Base-by-base conservation (phyloP, 2,113 vertebrate genomes). In the Pimephales promelas region DNA sequence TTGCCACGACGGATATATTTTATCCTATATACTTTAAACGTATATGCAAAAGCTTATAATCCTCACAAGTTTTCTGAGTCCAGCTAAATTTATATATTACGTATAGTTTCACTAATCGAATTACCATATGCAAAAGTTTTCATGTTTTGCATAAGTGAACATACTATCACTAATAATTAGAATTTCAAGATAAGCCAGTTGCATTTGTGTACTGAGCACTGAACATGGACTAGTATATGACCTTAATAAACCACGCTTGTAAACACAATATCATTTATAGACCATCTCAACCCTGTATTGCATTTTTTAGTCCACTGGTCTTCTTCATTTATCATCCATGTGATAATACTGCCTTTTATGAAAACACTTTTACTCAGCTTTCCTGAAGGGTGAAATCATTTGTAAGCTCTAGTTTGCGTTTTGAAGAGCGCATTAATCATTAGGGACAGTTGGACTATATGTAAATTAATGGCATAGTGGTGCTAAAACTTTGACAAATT, bases 401-500 rank as follows among this genome's bases (percentile, higher is more conserved):
- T 81, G 79, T 90, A 90, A 93, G 90, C 92, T 88, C 82, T 78
- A 86, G 86, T 92, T 91, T 89, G 82, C 90, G 86, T 90, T 89
- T 89, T 91, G 90, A 92, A 91, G 87, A 90, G 82, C 86, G 83
- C 88, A 90, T 90, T 82, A 86, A 90, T 92, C 93, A 92, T 91
- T 85, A 89, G 92, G 92, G 92, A 94, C 92, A 86, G 86, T 85
- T 90, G 86, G 86, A 85, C 88, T 81, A 86, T 91, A 91, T 93
- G 92, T 90, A 93, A 94, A 94, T 94, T 88, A 94, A 93, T 94
- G 92, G 82, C 86, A 88, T 89, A 88, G 89, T 91, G 90, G 89
- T 90, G 91, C 86, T 87, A 92, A 91, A 92, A 92, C 88, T 88
- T 91, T 94, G 94, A 94, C 91, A 94, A 95, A 94, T 94, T 93